A percentile compares a stretch with the other conserved stretches of the same genome.
These are phyloP conservation scores for Dynastes grantii DNA, from an alignment of 2,888 invertebrate genomes.

Conservation along the genomic window DNA sequence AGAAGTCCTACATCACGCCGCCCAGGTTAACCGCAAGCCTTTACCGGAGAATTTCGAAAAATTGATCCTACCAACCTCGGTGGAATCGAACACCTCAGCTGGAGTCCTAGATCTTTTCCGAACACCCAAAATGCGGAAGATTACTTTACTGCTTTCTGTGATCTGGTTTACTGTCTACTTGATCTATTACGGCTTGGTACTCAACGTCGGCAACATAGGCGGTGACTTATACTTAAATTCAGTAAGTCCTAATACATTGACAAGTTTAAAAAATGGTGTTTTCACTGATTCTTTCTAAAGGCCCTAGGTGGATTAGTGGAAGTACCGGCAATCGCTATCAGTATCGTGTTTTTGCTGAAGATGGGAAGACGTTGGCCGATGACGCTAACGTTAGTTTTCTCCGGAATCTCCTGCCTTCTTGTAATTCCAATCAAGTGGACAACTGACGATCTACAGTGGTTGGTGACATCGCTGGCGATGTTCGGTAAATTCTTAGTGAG, in stretches of 20 bases:
- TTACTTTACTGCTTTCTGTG: constrained; percentile 80
- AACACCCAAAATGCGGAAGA: constrained; percentile 77
- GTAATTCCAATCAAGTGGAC: constrained; percentile 73
- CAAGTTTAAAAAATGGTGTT: too few species aligned
- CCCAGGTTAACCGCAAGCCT: constrained; percentile 77
- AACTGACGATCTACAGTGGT: constrained; percentile 76
- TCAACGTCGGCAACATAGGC: constrained; percentile 83
- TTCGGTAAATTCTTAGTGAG: constrained; percentile 86
- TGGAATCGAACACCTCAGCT: constrained; percentile 69
- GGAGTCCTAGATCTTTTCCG: constrained; percentile 79
- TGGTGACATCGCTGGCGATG: constrained; percentile 83
- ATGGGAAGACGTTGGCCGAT: constrained; percentile 83
- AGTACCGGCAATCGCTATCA: constrained; percentile 84
- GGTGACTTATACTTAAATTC: constrained; percentile 84
- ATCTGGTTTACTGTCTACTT: constrained; percentile 87
- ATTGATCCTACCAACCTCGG: constrained; percentile 73
- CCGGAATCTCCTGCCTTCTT: constrained; percentile 80
- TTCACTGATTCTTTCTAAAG: constrained; percentile 63
- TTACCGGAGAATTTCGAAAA: constrained; percentile 82
- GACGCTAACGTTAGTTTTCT: constrained; percentile 78
- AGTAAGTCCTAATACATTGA: constrained; percentile 69
- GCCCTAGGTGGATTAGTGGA: constrained; percentile 82
- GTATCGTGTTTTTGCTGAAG: constrained; percentile 83
- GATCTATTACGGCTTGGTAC: constrained; percentile 83
- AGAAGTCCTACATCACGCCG: constrained; percentile 77